Percentiles rank a stretch among this genome's conserved stretches.
Evolutionary conservation across 2,888 invertebrate genomes (phyloP).

Genomic region (Rhimphoctona megacephalus): DNA sequence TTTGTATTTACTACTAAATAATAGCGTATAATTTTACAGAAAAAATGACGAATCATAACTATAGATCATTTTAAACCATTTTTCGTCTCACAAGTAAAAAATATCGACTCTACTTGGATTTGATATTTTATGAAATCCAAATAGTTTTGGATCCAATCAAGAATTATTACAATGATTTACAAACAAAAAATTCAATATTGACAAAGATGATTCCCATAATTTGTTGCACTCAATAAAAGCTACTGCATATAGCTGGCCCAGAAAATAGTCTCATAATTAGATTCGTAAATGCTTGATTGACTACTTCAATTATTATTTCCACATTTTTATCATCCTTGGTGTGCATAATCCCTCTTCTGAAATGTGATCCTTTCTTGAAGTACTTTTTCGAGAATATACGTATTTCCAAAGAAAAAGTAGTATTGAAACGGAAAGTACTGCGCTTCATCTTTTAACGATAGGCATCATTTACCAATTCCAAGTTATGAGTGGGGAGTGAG

Average conservation of each 20-base stretch:
- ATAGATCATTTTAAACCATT: too few relatives aligned
- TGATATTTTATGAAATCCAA: too few relatives aligned
- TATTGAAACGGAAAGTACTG: not conserved
- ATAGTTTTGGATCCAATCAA: too few relatives aligned
- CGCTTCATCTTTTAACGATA: slow-evolving; percentile 3
- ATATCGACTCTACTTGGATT: too few relatives aligned
- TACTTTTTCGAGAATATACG: not conserved
- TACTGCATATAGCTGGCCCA: not conserved
- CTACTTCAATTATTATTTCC: not conserved
- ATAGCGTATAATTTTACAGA: too few relatives aligned
- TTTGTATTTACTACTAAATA: not conserved
- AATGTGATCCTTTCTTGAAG: not conserved
- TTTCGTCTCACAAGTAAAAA: too few relatives aligned
- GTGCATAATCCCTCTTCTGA: not conserved
- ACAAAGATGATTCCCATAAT: too few relatives aligned
- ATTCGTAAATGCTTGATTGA: not conserved
- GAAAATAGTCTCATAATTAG: not conserved
- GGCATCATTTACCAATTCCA: slow-evolving; percentile 53
- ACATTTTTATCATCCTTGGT: not conserved
- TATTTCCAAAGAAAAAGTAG: not conserved
- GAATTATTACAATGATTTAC: not conserved
- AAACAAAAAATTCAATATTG: too few relatives aligned
- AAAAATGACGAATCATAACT: too few relatives aligned
- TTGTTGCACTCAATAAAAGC: too few relatives aligned
- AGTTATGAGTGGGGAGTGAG: slow-evolving; percentile 27